Conservation (phyloP, 2,888 invertebrate genomes). For the Cerastis rubricosa region DNA sequence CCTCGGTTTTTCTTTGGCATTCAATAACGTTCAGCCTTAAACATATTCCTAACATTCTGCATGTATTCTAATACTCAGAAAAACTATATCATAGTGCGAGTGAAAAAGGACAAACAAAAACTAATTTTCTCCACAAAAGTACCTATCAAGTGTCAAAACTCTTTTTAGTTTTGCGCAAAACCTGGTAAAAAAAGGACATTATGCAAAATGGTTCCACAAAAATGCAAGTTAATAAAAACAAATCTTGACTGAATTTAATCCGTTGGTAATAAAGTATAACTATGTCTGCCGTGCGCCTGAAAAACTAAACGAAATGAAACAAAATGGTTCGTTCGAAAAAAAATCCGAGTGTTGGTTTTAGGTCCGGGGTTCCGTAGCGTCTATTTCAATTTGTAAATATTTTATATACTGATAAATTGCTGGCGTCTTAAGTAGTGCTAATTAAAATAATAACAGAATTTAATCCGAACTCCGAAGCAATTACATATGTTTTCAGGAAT, state of each 20-base stretch:
- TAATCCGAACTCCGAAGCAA: not conserved
- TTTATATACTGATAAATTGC: not conserved
- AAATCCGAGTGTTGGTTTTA: slow-evolving; percentile 36
- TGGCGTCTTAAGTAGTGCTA: not conserved
- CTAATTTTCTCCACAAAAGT: slow-evolving; percentile 15
- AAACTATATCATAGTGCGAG: not conserved
- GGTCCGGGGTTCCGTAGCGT: slow-evolving; percentile 20
- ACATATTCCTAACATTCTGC: too few species aligned
- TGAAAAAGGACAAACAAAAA: not conserved
- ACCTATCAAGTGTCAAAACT: slow-evolving; percentile 45
- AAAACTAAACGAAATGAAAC: slow-evolving; percentile 70
- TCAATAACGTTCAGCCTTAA: not conserved
- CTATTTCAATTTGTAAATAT: not conserved
- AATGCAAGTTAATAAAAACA: slow-evolving; percentile 78
- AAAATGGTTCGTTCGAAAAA: slow-evolving; percentile 71
- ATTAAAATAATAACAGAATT: not conserved
- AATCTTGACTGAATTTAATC: slow-evolving; percentile 69
- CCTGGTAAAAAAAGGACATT: slow-evolving; percentile 72
- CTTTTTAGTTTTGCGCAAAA: slow-evolving; percentile 44
- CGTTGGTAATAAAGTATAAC: slow-evolving; percentile 71
- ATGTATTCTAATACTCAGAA: not conserved
- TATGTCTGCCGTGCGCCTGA: slow-evolving; percentile 60
- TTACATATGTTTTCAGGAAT: not conserved
- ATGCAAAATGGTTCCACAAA: slow-evolving; percentile 81
- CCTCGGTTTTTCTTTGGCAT: too few species aligned